Base-by-base conservation (phyloP, 1,140 invertebrate species). In the Triops cancriformis region DNA sequence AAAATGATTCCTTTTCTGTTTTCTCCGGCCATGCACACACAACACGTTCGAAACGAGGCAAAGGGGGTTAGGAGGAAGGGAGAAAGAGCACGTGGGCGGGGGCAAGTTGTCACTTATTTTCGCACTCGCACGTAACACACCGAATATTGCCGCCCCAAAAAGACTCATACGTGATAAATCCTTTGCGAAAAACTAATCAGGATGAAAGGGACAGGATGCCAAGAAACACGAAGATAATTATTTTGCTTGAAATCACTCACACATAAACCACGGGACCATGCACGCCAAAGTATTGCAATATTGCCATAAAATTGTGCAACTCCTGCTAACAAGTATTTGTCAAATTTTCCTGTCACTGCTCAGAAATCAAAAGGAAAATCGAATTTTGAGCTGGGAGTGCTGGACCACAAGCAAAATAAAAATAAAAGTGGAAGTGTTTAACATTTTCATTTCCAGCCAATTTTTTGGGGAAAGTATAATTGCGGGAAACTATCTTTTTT, bases 221-320 rank as follows among this genome's bases (percentile, higher is more conserved):
- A 23, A 64, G 23, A 64, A 64, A 64, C 51, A 64, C 51, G 51
- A 23, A 64, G 51, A 37, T 37, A 64, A 64, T 64, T 45, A n/a
- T 64, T 64, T 64, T 64, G 10, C 6, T 64, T 23, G 51, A 7
- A 37, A 37, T 37, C 31, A 37, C 31, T 37, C 51, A 64, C 51
- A 64, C 51, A 64, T 23, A 64, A 64, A 64, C 51, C 51, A 64
- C 51, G 51, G 23, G 18, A 64, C 31, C 51, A 64, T 64, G 14
- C 51, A 64, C 51, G 51, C 51, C 51, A 64, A 64, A 64, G 23
- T 64, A 64, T 64, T 64, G 51, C 51, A 64, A 64, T 64, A 64
- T 64, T 64, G 51, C 51, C 51, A 64, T 64, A 14, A 64, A 64
- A 64, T 64, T 64, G 51, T 64, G 51, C 51, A 64, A 64, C 10